Percentiles rank a stretch among this genome's conserved stretches.
phyloP scores from a whole-genome alignment of 2,797 vertebrate genomes.

The Tenualosa thibaudeaui region DNA sequence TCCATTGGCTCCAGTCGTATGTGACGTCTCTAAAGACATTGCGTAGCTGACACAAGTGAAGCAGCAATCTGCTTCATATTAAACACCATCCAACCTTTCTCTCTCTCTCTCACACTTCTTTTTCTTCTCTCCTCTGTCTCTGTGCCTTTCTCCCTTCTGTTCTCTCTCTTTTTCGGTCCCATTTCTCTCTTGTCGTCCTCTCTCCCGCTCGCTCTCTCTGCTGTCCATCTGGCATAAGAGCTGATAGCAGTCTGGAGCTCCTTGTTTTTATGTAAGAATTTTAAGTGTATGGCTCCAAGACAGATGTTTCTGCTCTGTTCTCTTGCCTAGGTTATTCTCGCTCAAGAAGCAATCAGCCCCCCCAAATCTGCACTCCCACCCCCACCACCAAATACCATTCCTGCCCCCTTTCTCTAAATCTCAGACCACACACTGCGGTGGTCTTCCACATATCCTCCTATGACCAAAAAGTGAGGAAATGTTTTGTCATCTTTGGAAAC shows the following conservation, averaged over 20 bases:
- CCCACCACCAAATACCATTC: slow-evolving; percentile 11
- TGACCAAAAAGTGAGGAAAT: slow-evolving; percentile 39
- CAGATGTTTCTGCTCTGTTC: slow-evolving; percentile 51
- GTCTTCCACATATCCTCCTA: slow-evolving; percentile 35
- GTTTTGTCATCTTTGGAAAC: slow-evolving; percentile 37
- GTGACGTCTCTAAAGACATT: slow-evolving; percentile 14
- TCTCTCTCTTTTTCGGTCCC: background rate
- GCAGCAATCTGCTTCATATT: slow-evolving; percentile 18
- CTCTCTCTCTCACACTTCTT: background rate
- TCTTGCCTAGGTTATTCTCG: slow-evolving; percentile 39
- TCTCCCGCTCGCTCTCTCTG: slow-evolving; percentile 38
- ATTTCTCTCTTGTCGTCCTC: slow-evolving; percentile 29
- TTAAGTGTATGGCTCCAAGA: slow-evolving; percentile 44
- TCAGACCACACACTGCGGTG: slow-evolving; percentile 27
- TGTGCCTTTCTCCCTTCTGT: background rate
- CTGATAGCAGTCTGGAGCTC: slow-evolving; percentile 49
- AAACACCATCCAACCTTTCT: slow-evolving; percentile 12
- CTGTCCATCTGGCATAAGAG: slow-evolving; percentile 52
- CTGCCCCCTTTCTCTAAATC: slow-evolving; percentile 9
- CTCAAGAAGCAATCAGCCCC: slow-evolving; percentile 25
- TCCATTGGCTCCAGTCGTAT: background rate
- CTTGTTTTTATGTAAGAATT: slow-evolving; percentile 53
- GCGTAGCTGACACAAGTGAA: background rate
- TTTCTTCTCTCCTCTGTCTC: slow-evolving; percentile 14
- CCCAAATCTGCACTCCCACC: background rate